Evolutionary conservation across 2,888 invertebrate genomes (phyloP).

Genomic region (Cosmia trapezina): DNA sequence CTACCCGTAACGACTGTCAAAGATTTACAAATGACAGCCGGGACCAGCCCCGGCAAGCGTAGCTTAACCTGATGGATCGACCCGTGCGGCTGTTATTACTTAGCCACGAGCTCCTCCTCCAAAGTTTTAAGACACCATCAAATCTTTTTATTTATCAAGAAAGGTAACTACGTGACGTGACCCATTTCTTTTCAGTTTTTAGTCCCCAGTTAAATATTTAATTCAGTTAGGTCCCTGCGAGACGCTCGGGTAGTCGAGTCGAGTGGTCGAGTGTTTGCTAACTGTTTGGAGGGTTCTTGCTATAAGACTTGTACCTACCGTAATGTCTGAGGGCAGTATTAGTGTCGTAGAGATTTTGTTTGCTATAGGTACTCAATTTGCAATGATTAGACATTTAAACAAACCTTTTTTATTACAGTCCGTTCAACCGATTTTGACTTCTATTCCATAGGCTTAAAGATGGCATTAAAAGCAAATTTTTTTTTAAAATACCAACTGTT

Average conservation of each 20-base stretch:
- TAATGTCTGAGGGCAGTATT: conserved; percentile 33
- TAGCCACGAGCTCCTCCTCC: no score
- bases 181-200: conserved; percentile 38
- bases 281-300: conserved; percentile 32
- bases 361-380: not conserved
- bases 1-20: no score
- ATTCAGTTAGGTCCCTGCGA: conserved; percentile 34
- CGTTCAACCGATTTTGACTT: no score
- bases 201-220: conserved; percentile 52
- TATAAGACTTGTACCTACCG: conserved; percentile 19
- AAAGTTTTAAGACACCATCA: not conserved
- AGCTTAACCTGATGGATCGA: no score
- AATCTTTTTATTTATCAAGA: conserved; percentile 3
- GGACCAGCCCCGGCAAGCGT: no score
- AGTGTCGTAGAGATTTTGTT: conserved; percentile 1
- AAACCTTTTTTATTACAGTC: no score
- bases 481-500: no score
- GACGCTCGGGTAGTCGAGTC: conserved; percentile 32
- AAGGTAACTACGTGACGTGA: conserved; percentile 10
- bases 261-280: conserved; percentile 40
- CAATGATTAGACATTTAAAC: no score
- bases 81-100: no score
- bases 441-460: no score
- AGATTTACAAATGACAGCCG: no score
- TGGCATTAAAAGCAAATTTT: no score